These are phyloP conservation scores for Actinostola sp. DNA, from an alignment of 92 coral and sea anemone genomes.

Conservation along the genomic window DNA sequence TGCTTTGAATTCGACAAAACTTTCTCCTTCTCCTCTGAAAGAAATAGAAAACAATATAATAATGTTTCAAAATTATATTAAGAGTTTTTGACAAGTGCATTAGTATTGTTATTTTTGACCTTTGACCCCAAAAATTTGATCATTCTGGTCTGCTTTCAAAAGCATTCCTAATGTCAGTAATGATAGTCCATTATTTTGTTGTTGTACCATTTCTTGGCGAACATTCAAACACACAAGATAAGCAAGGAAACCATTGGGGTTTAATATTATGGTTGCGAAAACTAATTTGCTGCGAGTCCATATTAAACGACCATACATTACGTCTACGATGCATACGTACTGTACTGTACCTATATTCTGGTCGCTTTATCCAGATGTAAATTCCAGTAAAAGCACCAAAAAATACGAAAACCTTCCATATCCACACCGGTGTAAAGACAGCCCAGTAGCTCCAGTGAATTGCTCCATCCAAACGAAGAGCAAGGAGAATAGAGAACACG, in stretches of 20 bases:
- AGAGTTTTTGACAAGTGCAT: too few relatives aligned
- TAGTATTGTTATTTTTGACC: too few relatives aligned
- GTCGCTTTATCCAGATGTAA: slow-evolving; percentile 88
- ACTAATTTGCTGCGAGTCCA: too few relatives aligned
- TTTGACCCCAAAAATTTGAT: too few relatives aligned
- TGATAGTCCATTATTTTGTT: too few relatives aligned
- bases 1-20: slow-evolving; percentile 93
- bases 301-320: too few relatives aligned
- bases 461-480: slow-evolving; percentile 88
- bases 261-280: too few relatives aligned
- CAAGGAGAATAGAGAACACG: slow-evolving; percentile 87
- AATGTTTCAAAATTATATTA: neutral
- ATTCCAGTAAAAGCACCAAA: slow-evolving; percentile 87
- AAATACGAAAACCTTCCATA: slow-evolving; percentile 88
- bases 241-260: too few relatives aligned
- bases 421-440: slow-evolving; percentile 96
- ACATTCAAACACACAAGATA: too few relatives aligned
- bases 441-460: slow-evolving; percentile 98
- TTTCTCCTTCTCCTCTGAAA: slow-evolving; percentile 92
- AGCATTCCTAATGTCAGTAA: too few relatives aligned
- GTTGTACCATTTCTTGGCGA: too few relatives aligned
- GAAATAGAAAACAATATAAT: neutral
- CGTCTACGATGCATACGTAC: neutral
- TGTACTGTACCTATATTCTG: slow-evolving; percentile 80
- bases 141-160: too few relatives aligned